phyloP scores from a whole-genome alignment of 2,888 invertebrate genomes.

The Agrotis puta region DNA sequence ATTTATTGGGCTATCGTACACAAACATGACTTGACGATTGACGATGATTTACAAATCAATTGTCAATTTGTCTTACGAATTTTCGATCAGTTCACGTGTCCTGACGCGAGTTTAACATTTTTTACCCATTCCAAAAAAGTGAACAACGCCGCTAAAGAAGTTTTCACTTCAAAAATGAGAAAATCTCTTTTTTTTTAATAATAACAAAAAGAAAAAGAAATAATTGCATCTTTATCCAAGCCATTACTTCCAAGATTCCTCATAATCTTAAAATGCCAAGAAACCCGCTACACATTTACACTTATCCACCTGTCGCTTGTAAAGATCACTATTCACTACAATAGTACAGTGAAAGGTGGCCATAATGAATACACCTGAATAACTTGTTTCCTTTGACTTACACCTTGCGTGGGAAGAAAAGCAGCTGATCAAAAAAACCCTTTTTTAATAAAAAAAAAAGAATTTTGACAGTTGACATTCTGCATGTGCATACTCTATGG shows the following conservation, averaged over 20 bases:
- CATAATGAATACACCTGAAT: constrained; percentile 40
- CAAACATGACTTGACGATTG: no score
- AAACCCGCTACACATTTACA: constrained; percentile 8
- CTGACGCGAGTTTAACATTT: no score
- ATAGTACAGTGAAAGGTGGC: constrained; percentile 54
- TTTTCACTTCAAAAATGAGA: no score
- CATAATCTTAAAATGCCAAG: constrained; percentile 13
- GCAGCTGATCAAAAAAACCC: constrained; percentile 46
- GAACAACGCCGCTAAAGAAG: no score
- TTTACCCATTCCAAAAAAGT: no score
- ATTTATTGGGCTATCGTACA: no score
- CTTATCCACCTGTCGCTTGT: constrained; percentile 41
- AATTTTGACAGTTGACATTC: constrained; percentile 10
- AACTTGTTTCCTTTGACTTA: constrained; percentile 42
- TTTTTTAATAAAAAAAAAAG: constrained; percentile 18
- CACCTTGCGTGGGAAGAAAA: constrained; percentile 44
- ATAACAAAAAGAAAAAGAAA: no score
- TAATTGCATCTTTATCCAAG: not conserved
- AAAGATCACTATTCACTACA: constrained; percentile 46
- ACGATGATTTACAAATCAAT: no score
- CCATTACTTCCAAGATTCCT: not conserved
- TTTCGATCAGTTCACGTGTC: no score
- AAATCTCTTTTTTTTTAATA: no score
- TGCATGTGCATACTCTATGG: constrained; percentile 23
- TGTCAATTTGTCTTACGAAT: no score